phyloP scores from a whole-genome alignment of 1,140 invertebrate genomes.

The Oncopeltus fasciatus region DNA sequence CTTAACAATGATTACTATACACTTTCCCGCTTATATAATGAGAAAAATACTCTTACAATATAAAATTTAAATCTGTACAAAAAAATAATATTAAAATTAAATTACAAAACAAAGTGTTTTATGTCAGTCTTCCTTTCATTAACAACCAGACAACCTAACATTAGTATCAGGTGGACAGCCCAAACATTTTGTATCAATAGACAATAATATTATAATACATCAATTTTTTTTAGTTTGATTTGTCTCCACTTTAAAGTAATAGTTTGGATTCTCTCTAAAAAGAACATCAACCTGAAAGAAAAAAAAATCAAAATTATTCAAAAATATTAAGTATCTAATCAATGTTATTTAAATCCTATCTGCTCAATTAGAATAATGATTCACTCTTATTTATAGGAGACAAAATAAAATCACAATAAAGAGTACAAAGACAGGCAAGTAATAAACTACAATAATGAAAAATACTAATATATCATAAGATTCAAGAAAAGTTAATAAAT shows the following conservation, averaged over 20 bases:
- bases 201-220: background rate
- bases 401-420: too few relatives aligned
- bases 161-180: background rate
- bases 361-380: too few relatives aligned
- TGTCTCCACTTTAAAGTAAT: background rate
- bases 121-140: slow-evolving; percentile 2
- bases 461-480: too few relatives aligned
- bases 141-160: background rate
- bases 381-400: too few relatives aligned
- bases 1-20: background rate
- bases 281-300: background rate
- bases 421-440: too few relatives aligned
- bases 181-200: background rate
- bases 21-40: background rate
- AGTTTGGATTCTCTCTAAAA: background rate
- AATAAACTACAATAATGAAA: too few relatives aligned
- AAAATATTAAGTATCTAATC: too few relatives aligned
- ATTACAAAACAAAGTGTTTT: background rate
- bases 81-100: background rate
- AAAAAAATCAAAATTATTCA: background rate
- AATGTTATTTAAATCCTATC: too few relatives aligned
- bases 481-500: too few relatives aligned
- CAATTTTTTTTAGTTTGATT: background rate
- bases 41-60: background rate
- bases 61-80: slow-evolving; percentile 8